A percentile compares a stretch with the other conserved stretches of the same genome.
Evolutionary conservation across 2,113 vertebrate genomes (phyloP).

Genomic region (human): DNA sequence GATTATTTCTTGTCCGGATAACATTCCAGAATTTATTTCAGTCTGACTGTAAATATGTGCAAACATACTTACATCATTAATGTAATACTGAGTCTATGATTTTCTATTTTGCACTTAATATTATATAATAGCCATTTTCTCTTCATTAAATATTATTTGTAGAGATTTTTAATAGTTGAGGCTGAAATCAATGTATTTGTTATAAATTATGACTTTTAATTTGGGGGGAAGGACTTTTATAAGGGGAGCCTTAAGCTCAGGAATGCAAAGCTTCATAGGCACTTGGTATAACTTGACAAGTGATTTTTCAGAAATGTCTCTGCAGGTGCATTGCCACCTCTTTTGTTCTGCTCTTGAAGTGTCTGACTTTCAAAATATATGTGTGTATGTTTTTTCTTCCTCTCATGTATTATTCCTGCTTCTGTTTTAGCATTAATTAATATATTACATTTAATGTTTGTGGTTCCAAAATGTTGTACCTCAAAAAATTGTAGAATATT

Average conservation of each 20-base stretch:
- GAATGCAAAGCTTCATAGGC: background rate
- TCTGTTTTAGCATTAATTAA: background rate
- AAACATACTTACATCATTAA: background rate
- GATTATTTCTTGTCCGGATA: background rate
- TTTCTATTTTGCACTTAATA: background rate
- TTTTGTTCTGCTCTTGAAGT: background rate
- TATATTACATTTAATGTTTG: background rate
- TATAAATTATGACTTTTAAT: background rate
- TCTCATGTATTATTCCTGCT: fast-evolving
- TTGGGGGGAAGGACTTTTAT: background rate
- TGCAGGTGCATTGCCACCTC: background rate
- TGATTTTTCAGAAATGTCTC: background rate
- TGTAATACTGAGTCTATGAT: background rate
- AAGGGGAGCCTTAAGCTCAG: background rate
- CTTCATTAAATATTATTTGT: background rate
- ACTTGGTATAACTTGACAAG: background rate
- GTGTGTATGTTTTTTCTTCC: fast-evolving
- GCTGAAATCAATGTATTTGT: background rate
- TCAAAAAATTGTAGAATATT: background rate
- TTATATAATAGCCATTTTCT: background rate
- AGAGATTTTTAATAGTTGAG: background rate
- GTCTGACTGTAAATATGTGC: background rate
- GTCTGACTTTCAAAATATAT: background rate
- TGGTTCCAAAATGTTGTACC: background rate
- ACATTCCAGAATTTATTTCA: background rate